Evolutionary conservation across 2,888 invertebrate species (phyloP).

Genomic region (Leucophenga montana): DNA sequence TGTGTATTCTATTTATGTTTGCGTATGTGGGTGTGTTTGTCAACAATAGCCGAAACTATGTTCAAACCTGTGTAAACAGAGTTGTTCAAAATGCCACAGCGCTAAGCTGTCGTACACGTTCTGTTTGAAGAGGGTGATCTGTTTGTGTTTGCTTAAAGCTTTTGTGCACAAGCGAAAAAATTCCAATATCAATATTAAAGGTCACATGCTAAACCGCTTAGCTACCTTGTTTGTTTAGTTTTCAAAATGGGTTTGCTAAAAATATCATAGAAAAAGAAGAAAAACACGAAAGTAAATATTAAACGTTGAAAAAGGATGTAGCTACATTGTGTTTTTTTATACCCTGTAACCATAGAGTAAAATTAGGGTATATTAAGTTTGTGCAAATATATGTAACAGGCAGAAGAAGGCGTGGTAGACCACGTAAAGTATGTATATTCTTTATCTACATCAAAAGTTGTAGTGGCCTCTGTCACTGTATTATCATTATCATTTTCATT

Average conservation of each 20-base stretch:
- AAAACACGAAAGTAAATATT: too few relatives aligned
- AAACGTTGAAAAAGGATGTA: too few relatives aligned
- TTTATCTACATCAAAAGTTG: too few relatives aligned
- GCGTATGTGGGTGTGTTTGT: background rate
- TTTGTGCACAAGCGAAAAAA: background rate
- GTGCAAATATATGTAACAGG: too few relatives aligned
- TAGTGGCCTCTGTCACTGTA: too few relatives aligned
- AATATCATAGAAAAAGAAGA: slow-evolving; percentile 32
- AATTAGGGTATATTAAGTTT: too few relatives aligned
- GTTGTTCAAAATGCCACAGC: slow-evolving; percentile 14
- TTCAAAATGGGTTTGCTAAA: slow-evolving; percentile 55
- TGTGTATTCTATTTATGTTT: background rate
- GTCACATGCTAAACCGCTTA: slow-evolving; percentile 15
- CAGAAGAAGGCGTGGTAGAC: too few relatives aligned
- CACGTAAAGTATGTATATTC: too few relatives aligned
- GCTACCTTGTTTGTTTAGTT: slow-evolving; percentile 18
- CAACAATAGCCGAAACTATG: slow-evolving; percentile 18
- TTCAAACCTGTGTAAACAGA: slow-evolving; percentile 10
- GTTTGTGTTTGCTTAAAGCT: slow-evolving; percentile 19
- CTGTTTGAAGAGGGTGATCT: background rate
- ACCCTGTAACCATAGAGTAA: too few relatives aligned
- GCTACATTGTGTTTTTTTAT: too few relatives aligned
- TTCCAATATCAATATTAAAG: background rate
- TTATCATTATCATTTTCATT: too few relatives aligned
- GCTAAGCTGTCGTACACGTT: background rate